Conservation (phyloP, 2,797 vertebrate species). For the Hylomyscus alleni region DNA sequence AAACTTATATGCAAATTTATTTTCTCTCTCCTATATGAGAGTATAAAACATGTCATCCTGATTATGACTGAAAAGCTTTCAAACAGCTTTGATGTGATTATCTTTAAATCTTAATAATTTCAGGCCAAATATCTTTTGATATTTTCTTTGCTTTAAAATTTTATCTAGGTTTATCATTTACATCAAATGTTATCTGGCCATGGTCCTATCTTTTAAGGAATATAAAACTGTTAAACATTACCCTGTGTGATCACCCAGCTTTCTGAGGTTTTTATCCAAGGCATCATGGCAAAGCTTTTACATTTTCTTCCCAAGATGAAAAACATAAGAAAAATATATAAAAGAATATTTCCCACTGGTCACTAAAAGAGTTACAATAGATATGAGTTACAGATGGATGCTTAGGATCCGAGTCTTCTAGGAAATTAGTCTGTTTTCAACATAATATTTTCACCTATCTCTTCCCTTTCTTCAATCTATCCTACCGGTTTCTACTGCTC, state of each 20-base stretch:
- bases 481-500: neutral
- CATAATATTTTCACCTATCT: neutral
- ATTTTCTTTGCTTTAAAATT: neutral
- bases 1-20: neutral
- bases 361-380: neutral
- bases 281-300: slow-evolving; percentile 45
- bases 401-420: neutral
- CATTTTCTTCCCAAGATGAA: slow-evolving; percentile 49
- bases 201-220: neutral
- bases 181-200: neutral
- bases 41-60: neutral
- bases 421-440: neutral
- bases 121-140: neutral
- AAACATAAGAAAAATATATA: slow-evolving; percentile 32
- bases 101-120: slow-evolving; percentile 33
- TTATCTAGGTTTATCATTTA: neutral
- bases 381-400: slow-evolving; percentile 50
- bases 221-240: neutral
- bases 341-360: neutral
- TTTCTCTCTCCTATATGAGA: neutral
- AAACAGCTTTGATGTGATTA: neutral
- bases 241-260: neutral
- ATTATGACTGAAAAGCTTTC: neutral
- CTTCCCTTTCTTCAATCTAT: neutral
- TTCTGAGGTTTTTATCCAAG: neutral